These are phyloP conservation scores for Icerya purchasi DNA, from an alignment of 2,888 invertebrate species.

Conservation along the genomic window DNA sequence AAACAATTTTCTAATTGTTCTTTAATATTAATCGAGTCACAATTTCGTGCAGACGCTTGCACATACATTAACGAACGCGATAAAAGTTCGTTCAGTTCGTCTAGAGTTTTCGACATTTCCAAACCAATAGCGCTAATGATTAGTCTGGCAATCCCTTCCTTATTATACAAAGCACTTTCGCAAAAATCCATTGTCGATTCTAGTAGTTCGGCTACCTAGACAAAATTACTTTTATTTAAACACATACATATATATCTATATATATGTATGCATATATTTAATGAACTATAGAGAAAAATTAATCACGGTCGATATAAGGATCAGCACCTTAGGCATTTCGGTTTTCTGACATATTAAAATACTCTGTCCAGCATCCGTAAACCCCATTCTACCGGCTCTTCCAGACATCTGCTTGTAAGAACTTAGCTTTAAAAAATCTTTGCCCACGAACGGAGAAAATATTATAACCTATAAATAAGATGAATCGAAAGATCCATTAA, in stretches of 20 bases:
- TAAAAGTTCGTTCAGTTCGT: neutral
- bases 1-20: slow-evolving; percentile 28
- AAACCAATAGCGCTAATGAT: slow-evolving; percentile 47
- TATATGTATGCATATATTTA: no score
- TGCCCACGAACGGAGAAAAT: slow-evolving; percentile 62
- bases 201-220: slow-evolving; percentile 32
- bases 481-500: neutral
- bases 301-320: no score
- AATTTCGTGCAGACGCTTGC: neutral
- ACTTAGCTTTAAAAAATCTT: slow-evolving; percentile 45
- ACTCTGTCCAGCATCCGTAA: slow-evolving; percentile 65
- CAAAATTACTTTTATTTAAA: slow-evolving; percentile 12
- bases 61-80: slow-evolving; percentile 1
- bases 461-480: slow-evolving; percentile 39
- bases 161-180: slow-evolving; percentile 35
- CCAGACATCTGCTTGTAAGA: slow-evolving; percentile 92
- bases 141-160: slow-evolving; percentile 32
- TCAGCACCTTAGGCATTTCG: slow-evolving; percentile 35
- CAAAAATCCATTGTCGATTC: slow-evolving; percentile 45
- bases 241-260: no score
- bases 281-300: no score
- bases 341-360: slow-evolving; percentile 48
- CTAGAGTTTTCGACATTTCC: slow-evolving; percentile 32
- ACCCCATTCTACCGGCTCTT: slow-evolving; percentile 76
- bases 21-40: slow-evolving; percentile 15